Conservation (phyloP, 2,888 invertebrate genomes). For the Dasypogon diadema region DNA sequence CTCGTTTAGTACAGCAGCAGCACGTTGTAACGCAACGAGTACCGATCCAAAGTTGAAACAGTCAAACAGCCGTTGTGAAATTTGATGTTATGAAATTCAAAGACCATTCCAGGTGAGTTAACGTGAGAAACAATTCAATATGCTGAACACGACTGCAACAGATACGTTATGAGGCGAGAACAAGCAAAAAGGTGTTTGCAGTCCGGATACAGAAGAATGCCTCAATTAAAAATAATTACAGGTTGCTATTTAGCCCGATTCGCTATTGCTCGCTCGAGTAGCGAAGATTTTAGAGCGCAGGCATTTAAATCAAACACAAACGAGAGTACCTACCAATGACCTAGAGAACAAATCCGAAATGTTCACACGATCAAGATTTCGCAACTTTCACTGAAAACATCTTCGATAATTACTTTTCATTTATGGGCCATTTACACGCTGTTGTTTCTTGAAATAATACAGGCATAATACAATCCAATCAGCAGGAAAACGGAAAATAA, state of each 20-base stretch:
- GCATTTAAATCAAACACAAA: not conserved
- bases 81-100: conserved; percentile 19
- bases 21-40: not conserved
- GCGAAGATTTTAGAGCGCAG: not conserved
- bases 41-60: not conserved
- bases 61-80: conserved; percentile 9
- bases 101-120: not conserved
- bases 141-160: not conserved
- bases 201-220: not conserved
- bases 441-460: no score
- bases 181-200: not conserved
- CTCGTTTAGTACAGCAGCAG: conserved; percentile 6
- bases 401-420: not conserved
- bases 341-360: not conserved
- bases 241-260: not conserved
- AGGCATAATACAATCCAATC: no score
- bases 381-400: conserved; percentile 16
- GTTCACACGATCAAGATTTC: conserved; percentile 3
- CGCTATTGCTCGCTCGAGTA: not conserved
- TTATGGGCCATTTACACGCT: not conserved
- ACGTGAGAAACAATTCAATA: conserved; percentile 20
- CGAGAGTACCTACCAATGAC: not conserved
- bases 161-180: not conserved
- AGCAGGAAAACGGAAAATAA: not conserved
- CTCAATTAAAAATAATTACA: not conserved